Base-by-base conservation (phyloP, 1,140 invertebrate genomes). In the Drosophila kanapiae region DNA sequence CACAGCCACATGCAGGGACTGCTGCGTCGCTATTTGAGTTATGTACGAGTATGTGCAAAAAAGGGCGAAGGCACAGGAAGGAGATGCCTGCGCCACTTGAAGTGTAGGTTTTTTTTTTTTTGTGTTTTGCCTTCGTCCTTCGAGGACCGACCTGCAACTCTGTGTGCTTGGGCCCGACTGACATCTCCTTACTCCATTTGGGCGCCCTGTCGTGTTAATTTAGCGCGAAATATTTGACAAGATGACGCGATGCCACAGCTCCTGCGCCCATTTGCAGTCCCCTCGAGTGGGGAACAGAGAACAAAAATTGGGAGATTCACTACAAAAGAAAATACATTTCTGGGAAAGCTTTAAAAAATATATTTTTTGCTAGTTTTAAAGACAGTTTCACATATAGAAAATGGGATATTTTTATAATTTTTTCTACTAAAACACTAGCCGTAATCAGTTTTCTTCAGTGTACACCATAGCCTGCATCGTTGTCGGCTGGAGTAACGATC, bases 201-300 rank as follows among this genome's bases (percentile, higher is more conserved):
- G 84, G 80, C 84, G 84, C 74, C 72, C 84, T 87, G 84, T 87
- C 84, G 84, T 87, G 84, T 87, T 87, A 87, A 87, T 87, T 87
- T 87, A 88, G 84, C 84, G 84, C 84, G 84, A 87, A 87, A 87
- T 87, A 87, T 87, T 87, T 87, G 84, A 88, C 84, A 87, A 87
- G 84, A 87, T 87, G 84, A 87, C 84, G 83, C 82, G 72, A 68
- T 83, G 80, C 80, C 70, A 65, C 53, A 54, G 47, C 14, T 42
- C 29, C 40, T 42, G 38, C 47, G 40, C 49, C 62, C 63, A 45
- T 58, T 59, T 60, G 47, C 53, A 57, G 48, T 49, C 29, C 23
- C 48, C 53, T 45, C 35, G 14, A 61, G 10, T 33, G 56, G 10
- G 33, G 33, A 40, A 56, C 63, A 29, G 13, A 16, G 23, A 45